Evolutionary conservation across 2,113 vertebrate species (phyloP).

Genomic region (Struthio camelus): DNA sequence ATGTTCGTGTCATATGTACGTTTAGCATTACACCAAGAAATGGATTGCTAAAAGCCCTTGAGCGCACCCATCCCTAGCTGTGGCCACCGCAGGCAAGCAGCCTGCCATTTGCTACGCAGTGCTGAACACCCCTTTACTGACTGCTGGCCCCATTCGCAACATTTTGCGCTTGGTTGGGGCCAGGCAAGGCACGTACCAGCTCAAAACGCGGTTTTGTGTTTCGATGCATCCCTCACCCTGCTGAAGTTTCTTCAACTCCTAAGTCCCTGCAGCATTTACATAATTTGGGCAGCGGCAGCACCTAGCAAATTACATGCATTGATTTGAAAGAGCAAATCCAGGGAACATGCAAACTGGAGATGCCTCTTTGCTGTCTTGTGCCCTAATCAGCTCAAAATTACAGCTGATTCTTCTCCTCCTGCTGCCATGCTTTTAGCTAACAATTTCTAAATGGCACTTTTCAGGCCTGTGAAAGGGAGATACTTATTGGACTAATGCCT

Average conservation of each 20-base stretch:
- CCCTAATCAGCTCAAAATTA: neutral
- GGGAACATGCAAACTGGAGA: neutral
- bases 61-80: neutral
- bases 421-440: neutral
- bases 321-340: neutral
- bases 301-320: neutral
- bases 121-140: neutral
- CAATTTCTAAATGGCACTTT: conserved; percentile 17
- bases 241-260: neutral
- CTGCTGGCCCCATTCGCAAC: neutral
- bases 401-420: neutral
- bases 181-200: neutral
- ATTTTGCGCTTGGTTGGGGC: neutral
- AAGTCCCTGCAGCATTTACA: neutral
- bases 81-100: too few relatives aligned
- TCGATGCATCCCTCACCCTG: neutral
- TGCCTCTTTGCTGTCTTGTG: neutral
- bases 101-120: too few relatives aligned
- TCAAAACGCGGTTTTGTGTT: neutral
- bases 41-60: neutral
- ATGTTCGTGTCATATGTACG: neutral
- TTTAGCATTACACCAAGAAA: neutral
- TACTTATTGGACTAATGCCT: neutral
- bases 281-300: neutral
- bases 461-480: neutral